These are phyloP conservation scores for Drosophila neotestacea DNA, from an alignment of 2,888 invertebrate species.

Conservation along the genomic window DNA sequence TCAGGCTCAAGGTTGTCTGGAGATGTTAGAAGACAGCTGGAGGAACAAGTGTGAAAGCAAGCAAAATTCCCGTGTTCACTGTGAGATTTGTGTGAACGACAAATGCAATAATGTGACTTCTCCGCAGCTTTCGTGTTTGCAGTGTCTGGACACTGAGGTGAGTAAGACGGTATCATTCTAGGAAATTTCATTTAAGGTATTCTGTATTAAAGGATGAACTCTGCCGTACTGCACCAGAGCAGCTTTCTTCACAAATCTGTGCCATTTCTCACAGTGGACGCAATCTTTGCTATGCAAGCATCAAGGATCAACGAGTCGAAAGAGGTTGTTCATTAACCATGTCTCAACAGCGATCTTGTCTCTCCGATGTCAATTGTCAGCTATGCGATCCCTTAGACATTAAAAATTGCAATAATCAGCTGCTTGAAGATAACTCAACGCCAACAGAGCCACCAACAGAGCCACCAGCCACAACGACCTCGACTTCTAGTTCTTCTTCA, in stretches of 20 bases:
- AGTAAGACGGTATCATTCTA: not conserved
- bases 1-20: slow-evolving; percentile 70
- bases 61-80: slow-evolving; percentile 22
- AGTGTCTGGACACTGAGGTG: slow-evolving; percentile 69
- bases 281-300: slow-evolving; percentile 54
- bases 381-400: slow-evolving; percentile 59
- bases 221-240: slow-evolving; percentile 37
- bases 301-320: slow-evolving; percentile 25
- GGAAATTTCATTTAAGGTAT: not conserved
- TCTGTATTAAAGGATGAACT: slow-evolving; percentile 25
- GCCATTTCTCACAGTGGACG: slow-evolving; percentile 56
- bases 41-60: slow-evolving; percentile 35
- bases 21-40: slow-evolving; percentile 40
- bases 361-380: slow-evolving; percentile 48
- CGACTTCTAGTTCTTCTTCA: slow-evolving; percentile 19
- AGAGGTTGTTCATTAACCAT: slow-evolving; percentile 53
- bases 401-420: slow-evolving; percentile 44
- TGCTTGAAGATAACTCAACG: slow-evolving; percentile 12
- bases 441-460: slow-evolving; percentile 36
- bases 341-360: slow-evolving; percentile 46
- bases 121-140: slow-evolving; percentile 58
- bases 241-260: slow-evolving; percentile 38
- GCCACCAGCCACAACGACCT: slow-evolving; percentile 6
- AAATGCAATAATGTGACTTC: slow-evolving; percentile 68
- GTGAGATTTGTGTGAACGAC: slow-evolving; percentile 53